These are phyloP conservation scores for Helobdella robusta DNA, from an alignment of 2,888 invertebrate genomes.

Conservation along the genomic window DNA sequence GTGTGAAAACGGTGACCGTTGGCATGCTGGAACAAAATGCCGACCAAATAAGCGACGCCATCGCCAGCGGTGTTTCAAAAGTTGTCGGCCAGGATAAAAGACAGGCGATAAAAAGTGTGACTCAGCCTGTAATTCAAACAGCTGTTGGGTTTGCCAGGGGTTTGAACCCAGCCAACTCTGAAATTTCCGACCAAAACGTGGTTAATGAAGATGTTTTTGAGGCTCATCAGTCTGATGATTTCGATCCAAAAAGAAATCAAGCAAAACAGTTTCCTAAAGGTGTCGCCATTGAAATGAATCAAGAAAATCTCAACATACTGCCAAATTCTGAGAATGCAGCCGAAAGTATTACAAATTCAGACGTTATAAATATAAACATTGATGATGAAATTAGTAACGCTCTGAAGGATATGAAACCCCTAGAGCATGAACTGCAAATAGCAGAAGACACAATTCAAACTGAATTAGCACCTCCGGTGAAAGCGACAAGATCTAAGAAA, in stretches of 20 bases:
- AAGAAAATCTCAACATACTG: neutral
- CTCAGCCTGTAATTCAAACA: constrained; percentile 9
- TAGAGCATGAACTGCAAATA: neutral
- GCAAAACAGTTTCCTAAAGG: constrained; percentile 4
- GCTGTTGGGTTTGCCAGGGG: constrained; percentile 3
- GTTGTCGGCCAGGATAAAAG: constrained; percentile 7
- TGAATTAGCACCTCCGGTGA: neutral
- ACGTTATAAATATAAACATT: neutral
- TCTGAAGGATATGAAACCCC: neutral
- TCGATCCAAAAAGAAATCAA: neutral
- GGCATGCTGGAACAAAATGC: constrained; percentile 6
- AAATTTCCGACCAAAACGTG: neutral
- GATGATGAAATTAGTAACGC: neutral
- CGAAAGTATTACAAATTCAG: neutral
- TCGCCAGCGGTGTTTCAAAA: neutral
- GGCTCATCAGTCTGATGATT: neutral
- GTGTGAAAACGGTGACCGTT: neutral
- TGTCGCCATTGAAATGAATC: neutral
- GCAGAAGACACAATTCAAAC: neutral
- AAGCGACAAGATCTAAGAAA: neutral
- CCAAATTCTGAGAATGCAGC: neutral
- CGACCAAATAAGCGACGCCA: neutral
- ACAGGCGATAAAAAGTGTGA: neutral
- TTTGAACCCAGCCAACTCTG: too few relatives aligned
- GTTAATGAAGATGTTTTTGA: neutral